phyloP scores from a whole-genome alignment of 37 sponge, comb jelly and placozoan genomes.

The Aplysina aerophoba region DNA sequence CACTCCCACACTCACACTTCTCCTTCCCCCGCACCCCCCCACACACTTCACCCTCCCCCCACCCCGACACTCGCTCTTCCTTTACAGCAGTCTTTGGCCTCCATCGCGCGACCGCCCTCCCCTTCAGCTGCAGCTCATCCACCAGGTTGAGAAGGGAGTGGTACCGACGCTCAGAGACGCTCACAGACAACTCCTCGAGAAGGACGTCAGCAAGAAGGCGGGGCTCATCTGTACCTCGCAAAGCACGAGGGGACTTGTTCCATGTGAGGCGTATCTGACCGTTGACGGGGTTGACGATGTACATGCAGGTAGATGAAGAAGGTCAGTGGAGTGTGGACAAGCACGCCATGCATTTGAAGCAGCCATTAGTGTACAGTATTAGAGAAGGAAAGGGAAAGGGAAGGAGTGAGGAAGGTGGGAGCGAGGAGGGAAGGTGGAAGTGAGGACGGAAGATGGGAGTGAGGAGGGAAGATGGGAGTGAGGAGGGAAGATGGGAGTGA shows the following conservation, averaged over 20 bases:
- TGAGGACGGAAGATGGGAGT: too few relatives aligned
- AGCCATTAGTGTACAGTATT: too few relatives aligned
- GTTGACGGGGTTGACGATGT: conserved; percentile 67
- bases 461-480: too few relatives aligned
- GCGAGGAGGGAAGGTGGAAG: too few relatives aligned
- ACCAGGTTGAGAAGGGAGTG: conserved; percentile 33
- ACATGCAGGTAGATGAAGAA: background rate
- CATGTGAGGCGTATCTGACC: conserved; percentile 63
- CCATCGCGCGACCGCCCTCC: conserved; percentile 45
- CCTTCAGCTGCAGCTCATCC: conserved; percentile 39
- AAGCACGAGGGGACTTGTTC: conserved; percentile 65
- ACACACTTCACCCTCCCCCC: background rate
- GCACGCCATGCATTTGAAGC: too few relatives aligned
- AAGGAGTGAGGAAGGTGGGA: too few relatives aligned
- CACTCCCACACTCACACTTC: too few relatives aligned
- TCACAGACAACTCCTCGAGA: conserved; percentile 67
- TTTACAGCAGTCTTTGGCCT: conserved; percentile 49
- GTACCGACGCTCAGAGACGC: conserved; percentile 67
- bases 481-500: too few relatives aligned
- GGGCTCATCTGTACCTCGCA: conserved; percentile 69
- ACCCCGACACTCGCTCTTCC: conserved; percentile 38
- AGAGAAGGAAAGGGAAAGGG: too few relatives aligned
- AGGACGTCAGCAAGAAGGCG: conserved; percentile 62
- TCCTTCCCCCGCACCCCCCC: too few relatives aligned
- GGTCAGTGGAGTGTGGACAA: too few relatives aligned